Evolutionary conservation across 2,113 vertebrate genomes (phyloP).

Genomic region (Sinosuthora webbiana): DNA sequence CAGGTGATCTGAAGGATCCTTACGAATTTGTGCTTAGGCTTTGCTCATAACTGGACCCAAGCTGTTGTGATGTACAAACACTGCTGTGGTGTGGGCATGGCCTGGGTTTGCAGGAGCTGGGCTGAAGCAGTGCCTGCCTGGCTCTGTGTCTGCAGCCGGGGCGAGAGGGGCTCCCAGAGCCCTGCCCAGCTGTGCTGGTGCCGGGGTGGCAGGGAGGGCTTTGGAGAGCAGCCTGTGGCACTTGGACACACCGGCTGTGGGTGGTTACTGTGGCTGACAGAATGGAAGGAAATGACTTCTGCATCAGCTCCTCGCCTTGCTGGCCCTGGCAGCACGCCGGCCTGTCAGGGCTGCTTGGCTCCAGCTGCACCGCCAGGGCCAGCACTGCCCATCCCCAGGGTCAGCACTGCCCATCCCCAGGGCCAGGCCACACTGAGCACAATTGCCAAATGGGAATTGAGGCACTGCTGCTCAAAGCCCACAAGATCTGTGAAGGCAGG

Average conservation of each 20-base stretch:
- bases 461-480: neutral
- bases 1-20: neutral
- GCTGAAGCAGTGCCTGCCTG: neutral
- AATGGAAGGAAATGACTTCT: neutral
- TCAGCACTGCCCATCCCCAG: neutral
- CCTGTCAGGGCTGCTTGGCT: too few relatives aligned
- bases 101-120: neutral
- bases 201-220: neutral
- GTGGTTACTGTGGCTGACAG: neutral
- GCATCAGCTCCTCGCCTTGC: neutral
- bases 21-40: neutral
- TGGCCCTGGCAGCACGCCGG: neutral
- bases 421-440: neutral
- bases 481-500: neutral
- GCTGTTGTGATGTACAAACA: neutral
- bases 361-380: too few relatives aligned
- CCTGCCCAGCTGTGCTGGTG: neutral
- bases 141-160: accelerated
- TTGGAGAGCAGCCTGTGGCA: neutral
- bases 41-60: neutral
- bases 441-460: neutral
- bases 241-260: neutral
- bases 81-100: too few relatives aligned
- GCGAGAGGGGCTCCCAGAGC: neutral
- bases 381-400: neutral